Conservation (phyloP, 2,888 invertebrate genomes). For the Nemapogon koenigi region DNA sequence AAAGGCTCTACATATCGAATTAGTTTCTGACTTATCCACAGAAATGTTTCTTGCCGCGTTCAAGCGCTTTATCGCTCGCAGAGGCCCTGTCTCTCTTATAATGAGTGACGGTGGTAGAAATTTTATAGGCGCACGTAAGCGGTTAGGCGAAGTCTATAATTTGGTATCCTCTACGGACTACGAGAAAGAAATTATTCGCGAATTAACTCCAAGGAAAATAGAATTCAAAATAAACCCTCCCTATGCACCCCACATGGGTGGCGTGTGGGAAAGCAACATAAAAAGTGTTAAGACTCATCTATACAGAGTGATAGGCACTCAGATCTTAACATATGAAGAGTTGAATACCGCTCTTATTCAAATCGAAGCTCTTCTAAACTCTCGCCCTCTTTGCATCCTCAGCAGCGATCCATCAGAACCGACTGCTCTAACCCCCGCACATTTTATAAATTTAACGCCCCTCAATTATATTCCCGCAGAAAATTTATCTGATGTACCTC, state of each 20-base stretch:
- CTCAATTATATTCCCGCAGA: slow-evolving; percentile 5
- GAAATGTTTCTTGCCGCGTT: too few species aligned
- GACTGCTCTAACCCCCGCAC: slow-evolving; percentile 11
- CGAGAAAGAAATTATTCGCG: too few species aligned
- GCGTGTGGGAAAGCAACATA: background rate
- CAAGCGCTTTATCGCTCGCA: too few species aligned
- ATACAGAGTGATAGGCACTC: background rate
- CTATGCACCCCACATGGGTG: background rate
- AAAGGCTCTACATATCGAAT: slow-evolving; percentile 10
- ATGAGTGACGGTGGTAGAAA: slow-evolving; percentile 6
- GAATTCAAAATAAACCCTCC: too few species aligned
- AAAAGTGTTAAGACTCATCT: slow-evolving; percentile 12
- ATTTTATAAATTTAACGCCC: slow-evolving; percentile 12
- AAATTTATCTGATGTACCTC: background rate
- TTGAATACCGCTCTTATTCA: background rate
- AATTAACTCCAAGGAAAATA: too few species aligned
- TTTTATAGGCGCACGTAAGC: slow-evolving; percentile 6
- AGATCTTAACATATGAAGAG: slow-evolving; percentile 3
- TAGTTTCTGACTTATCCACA: slow-evolving; percentile 8
- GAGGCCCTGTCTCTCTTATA: slow-evolving; percentile 3
- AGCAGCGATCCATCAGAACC: slow-evolving; percentile 11
- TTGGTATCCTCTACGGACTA: too few species aligned
- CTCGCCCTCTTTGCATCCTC: slow-evolving; percentile 12
- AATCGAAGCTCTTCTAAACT: slow-evolving; percentile 13
- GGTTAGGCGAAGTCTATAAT: slow-evolving; percentile 2